Evolutionary conservation across 2,888 invertebrate species (phyloP).

Genomic region (Mimumesa dahlbomi): DNA sequence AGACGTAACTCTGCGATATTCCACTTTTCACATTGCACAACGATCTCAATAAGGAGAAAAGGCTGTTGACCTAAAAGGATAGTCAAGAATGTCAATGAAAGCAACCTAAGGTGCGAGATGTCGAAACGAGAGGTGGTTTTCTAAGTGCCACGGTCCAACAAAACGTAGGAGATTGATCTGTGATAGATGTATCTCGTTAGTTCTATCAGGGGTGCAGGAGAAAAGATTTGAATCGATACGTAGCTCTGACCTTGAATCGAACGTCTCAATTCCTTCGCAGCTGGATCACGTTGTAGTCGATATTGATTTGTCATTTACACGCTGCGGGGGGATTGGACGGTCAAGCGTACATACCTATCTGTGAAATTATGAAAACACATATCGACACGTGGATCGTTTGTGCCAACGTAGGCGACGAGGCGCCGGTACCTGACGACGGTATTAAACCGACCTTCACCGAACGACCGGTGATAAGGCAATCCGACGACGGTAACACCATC

Average conservation of each 20-base stretch:
- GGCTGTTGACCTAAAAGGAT: too few relatives aligned
- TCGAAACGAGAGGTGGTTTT: too few relatives aligned
- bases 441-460: conserved; percentile 99
- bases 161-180: too few relatives aligned
- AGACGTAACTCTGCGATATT: too few relatives aligned
- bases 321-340: conserved; percentile 43
- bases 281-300: conserved; percentile 7
- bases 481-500: conserved; percentile 96
- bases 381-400: conserved; percentile 53
- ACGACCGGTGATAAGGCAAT: conserved; percentile 98
- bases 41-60: too few relatives aligned
- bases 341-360: not conserved
- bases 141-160: too few relatives aligned
- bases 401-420: conserved; percentile 91
- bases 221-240: conserved; percentile 57
- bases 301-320: too few relatives aligned
- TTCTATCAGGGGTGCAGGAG: not conserved
- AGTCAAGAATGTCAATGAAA: too few relatives aligned
- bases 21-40: too few relatives aligned
- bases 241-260: conserved; percentile 61
- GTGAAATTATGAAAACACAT: conserved; percentile 15
- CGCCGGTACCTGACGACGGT: conserved; percentile 95
- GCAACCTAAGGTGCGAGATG: too few relatives aligned
- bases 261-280: conserved; percentile 47
- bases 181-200: too few relatives aligned